Percentiles rank a stretch among this genome's conserved stretches.
Conservation (phyloP, 2,888 invertebrate species). For the Tryphoninae sp. region DNA sequence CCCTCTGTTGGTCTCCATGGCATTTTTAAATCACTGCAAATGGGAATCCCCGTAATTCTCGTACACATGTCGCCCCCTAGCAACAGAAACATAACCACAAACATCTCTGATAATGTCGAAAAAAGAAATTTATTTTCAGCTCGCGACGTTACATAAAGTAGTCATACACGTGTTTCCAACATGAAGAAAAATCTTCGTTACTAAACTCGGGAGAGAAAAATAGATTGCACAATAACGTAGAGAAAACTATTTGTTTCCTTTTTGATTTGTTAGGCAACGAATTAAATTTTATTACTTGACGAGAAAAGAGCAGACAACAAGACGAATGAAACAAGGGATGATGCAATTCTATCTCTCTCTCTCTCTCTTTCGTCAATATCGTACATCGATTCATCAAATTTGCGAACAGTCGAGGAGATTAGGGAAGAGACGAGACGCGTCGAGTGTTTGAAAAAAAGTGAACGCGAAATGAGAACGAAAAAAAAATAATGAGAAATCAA, state of each 20-base stretch:
- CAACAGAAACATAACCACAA: too few species aligned
- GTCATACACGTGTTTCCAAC: background rate
- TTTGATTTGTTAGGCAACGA: constrained; percentile 28
- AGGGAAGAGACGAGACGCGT: background rate
- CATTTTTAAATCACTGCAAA: too few species aligned
- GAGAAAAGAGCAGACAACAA: constrained; percentile 9
- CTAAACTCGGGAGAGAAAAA: background rate
- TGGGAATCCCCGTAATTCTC: too few species aligned
- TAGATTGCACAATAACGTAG: background rate
- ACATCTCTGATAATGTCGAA: too few species aligned
- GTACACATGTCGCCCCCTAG: too few species aligned
- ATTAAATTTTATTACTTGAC: constrained; percentile 25
- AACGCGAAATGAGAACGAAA: background rate
- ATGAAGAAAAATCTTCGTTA: constrained; percentile 10
- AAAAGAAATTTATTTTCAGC: background rate
- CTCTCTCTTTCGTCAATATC: constrained; percentile 4
- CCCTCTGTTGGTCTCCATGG: too few species aligned
- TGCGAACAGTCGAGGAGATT: background rate
- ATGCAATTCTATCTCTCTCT: constrained; percentile 50
- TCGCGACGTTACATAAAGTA: background rate
- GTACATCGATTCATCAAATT: constrained; percentile 18
- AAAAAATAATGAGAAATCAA: background rate
- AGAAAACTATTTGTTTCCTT: background rate
- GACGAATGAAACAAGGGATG: constrained; percentile 30
- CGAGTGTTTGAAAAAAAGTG: background rate